Percentiles rank a stretch among this genome's conserved stretches.
phyloP scores from a whole-genome alignment of 2,797 vertebrate genomes.

The Rhabdophis nuchalis region DNA sequence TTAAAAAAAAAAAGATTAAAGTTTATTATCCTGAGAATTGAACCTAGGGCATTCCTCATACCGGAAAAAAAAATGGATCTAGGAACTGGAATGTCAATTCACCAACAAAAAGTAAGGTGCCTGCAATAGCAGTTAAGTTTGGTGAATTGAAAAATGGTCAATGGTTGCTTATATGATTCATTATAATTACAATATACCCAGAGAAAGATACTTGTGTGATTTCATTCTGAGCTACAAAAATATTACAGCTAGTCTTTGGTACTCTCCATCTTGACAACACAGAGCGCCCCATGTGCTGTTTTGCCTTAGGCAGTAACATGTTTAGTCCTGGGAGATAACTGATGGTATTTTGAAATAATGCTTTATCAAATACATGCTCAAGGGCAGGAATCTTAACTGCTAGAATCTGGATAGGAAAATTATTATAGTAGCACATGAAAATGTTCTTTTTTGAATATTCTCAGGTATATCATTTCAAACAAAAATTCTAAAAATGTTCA shows the following conservation, averaged over 20 bases:
- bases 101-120: neutral
- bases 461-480: neutral
- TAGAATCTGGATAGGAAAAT: neutral
- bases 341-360: neutral
- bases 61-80: neutral
- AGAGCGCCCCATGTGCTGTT: neutral
- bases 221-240: neutral
- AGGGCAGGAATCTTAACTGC: neutral
- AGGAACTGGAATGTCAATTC: neutral
- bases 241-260: neutral
- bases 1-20: no score
- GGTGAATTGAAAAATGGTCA: neutral
- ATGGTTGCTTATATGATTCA: neutral
- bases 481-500: neutral
- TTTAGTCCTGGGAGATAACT: neutral
- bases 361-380: neutral
- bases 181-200: neutral
- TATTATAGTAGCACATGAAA: neutral
- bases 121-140: neutral
- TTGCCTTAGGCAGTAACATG: neutral
- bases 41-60: neutral
- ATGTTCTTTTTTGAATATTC: neutral
- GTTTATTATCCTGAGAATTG: neutral
- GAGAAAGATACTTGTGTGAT: neutral
- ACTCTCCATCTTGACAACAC: neutral